Conservation (phyloP, 2,113 vertebrate genomes). For the Python bivittatus region DNA sequence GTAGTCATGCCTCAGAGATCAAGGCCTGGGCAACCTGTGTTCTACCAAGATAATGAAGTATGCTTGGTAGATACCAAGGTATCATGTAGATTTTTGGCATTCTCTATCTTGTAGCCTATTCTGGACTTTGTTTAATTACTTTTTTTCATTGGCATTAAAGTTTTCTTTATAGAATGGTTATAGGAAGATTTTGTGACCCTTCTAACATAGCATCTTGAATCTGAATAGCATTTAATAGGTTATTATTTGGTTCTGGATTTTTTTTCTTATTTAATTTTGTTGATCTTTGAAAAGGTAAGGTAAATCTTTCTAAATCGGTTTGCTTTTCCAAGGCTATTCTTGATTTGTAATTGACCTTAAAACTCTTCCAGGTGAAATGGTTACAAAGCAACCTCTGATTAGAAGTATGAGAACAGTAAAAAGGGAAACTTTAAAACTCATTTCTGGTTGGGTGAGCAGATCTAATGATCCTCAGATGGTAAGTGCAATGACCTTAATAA, state of each 20-base stretch:
- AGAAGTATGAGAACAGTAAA: conserved; percentile 99
- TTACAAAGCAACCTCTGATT: conserved; percentile 97
- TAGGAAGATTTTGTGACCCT: neutral
- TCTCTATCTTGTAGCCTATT: neutral
- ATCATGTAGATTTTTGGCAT: neutral
- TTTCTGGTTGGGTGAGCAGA: conserved; percentile 98
- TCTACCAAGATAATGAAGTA: neutral
- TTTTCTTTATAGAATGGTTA: neutral
- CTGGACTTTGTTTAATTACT: neutral
- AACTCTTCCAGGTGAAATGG: conserved; percentile 90
- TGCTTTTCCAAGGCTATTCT: neutral
- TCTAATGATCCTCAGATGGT: conserved; percentile 99
- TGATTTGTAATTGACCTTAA: conserved; percentile 27
- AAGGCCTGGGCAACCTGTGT: neutral
- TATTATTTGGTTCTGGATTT: neutral
- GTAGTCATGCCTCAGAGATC: neutral
- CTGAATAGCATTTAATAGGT: neutral
- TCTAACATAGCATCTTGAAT: neutral
- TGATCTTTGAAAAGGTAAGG: neutral
- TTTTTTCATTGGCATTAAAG: neutral
- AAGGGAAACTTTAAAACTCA: conserved; percentile 96
- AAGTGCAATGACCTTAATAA: conserved; percentile 61
- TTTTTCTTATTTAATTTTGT: neutral
- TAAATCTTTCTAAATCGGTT: neutral
- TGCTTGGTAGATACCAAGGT: neutral